These are phyloP conservation scores for Ferdinandea cuprea DNA, from an alignment of 2,888 invertebrate species.

Conservation along the genomic window DNA sequence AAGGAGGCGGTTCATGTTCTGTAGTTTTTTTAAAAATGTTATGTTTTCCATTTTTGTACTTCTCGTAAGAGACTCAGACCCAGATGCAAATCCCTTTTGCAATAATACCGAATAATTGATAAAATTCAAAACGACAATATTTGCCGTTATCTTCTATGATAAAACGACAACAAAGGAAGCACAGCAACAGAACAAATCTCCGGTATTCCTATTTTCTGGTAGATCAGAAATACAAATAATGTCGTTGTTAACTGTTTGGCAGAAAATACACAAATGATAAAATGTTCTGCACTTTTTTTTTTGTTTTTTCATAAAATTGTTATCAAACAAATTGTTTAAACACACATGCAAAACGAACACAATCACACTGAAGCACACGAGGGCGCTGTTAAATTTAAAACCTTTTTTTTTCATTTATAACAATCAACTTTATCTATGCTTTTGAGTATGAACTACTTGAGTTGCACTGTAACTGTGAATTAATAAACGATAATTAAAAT, in stretches of 20 bases:
- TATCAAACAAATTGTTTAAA: conserved; percentile 38
- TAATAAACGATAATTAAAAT: conserved; percentile 3
- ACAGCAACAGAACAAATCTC: conserved; percentile 32
- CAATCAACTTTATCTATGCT: conserved; percentile 34
- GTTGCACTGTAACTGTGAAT: conserved; percentile 31
- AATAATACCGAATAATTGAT: conserved; percentile 36
- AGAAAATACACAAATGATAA: conserved; percentile 24
- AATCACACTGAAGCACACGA: conserved; percentile 1
- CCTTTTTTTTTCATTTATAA: background rate
- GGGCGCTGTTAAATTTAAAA: background rate
- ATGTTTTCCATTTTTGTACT: background rate
- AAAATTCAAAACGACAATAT: conserved; percentile 32
- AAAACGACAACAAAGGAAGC: conserved; percentile 30
- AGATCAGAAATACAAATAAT: conserved; percentile 27
- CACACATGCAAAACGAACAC: conserved; percentile 6
- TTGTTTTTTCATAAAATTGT: conserved; percentile 15
- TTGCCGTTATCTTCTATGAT: conserved; percentile 53
- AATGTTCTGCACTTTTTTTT: background rate
- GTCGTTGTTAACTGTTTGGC: conserved; percentile 31
- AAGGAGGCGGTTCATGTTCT: too few species aligned
- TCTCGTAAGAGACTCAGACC: background rate
- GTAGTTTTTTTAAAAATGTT: background rate
- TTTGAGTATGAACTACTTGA: conserved; percentile 22
- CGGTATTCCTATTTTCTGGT: conserved; percentile 30
- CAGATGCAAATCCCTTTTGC: too few species aligned